Base-by-base conservation (phyloP, 2,797 vertebrate genomes). In the Streptopelia turtur region DNA sequence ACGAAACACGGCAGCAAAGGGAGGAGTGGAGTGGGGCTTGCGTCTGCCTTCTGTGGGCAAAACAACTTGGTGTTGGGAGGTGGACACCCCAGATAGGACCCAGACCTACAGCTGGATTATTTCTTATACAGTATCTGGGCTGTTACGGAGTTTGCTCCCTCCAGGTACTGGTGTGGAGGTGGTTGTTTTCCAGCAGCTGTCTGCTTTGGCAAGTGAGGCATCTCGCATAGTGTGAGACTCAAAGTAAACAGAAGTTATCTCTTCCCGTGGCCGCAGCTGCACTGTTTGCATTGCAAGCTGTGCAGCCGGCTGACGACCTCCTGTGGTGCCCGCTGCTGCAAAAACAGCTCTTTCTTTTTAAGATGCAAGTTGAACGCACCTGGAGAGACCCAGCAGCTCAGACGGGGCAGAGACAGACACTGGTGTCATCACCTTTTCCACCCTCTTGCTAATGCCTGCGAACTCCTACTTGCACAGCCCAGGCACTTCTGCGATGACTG, bases 181-280 rank as follows among this genome's bases (percentile, higher is more conserved):
- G 23, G 9, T 37, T 30, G 50, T 11, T n/a, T 12, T 15, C 5
- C 66, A 20, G 79, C 17, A 61, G 25, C 52, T 6, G 15, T 4
- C 31, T 2, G 10, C 57, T 63, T 24, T n/a, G 77, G 52, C 3
- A 5, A 57, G 41, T 2, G 9, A 33, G 37, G 82, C 28, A 5
- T 50, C 6, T 23, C 4, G 3, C 49, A 6, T 2, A 2, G 80
- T 55, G 72, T 2, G 47, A 95, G 91, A 86, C 94, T n/a, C 41
- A 41, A 30, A 65, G 86, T 49, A 85, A 94, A 92, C 86, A 86
- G 2, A 25, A 61, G 50, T 83, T 66, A 23, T 83, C 80, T 41
- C 43, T 33, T 47, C 49, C 16, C 5, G 0, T 0, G 3, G 24
- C 52, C 2, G 3, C 1, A 8, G 27, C 37, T 4, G 55, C 47